Evolutionary conservation across 2,113 vertebrate species (phyloP).

Genomic region (Pogona vitticeps): DNA sequence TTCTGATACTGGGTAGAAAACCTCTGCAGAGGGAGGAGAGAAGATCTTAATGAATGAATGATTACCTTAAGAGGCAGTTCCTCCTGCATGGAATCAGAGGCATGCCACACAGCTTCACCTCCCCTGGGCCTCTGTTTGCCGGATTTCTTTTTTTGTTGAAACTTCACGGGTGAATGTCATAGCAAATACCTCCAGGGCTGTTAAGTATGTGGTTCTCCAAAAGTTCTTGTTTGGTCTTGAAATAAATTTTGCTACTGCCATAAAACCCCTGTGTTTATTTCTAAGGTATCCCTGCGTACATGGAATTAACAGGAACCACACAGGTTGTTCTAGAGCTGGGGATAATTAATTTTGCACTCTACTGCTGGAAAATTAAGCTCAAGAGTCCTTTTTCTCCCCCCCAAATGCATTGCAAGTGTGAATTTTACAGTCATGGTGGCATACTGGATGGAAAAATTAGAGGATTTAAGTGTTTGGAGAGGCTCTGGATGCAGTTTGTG

Average conservation of each 20-base stretch:
- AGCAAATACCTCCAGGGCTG: neutral
- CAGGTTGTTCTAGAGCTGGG: neutral
- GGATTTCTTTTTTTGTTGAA: neutral
- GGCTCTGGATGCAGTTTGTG: no score
- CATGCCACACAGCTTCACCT: slow-evolving; percentile 43
- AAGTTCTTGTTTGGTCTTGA: neutral
- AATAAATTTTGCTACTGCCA: neutral
- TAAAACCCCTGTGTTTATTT: neutral
- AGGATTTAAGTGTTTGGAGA: neutral
- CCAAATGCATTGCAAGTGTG: neutral
- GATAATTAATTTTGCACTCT: neutral
- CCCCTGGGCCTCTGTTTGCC: slow-evolving; percentile 15
- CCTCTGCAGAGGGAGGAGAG: neutral
- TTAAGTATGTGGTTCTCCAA: neutral
- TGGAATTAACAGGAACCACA: neutral
- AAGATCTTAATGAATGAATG: neutral
- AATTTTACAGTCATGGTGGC: neutral
- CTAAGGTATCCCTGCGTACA: neutral
- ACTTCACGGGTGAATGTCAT: neutral
- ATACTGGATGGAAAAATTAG: no score
- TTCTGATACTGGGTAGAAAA: neutral
- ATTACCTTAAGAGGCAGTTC: neutral
- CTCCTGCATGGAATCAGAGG: neutral
- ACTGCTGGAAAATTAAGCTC: neutral
- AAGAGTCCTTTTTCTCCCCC: neutral